Evolutionary conservation across 2,113 vertebrate genomes (phyloP).

Genomic region (Ginglymostoma cirratum): DNA sequence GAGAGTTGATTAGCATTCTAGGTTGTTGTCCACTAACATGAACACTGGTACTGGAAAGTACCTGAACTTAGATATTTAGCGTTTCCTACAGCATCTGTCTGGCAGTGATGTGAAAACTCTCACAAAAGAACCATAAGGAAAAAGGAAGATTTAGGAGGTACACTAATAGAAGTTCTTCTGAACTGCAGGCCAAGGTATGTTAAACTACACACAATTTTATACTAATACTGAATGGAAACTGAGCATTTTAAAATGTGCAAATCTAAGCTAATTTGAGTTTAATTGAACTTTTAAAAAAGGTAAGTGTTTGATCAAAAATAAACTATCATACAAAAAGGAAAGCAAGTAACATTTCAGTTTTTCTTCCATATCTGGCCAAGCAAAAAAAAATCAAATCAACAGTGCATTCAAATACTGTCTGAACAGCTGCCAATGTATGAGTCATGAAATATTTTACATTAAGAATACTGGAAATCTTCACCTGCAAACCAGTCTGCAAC

Average conservation of each 20-base stretch:
- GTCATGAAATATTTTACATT: background rate
- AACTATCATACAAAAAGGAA: background rate
- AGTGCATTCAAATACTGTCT: background rate
- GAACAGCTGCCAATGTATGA: slow-evolving; percentile 13
- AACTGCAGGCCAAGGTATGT: background rate
- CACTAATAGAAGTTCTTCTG: background rate
- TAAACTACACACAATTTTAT: too few relatives aligned
- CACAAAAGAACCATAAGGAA: background rate
- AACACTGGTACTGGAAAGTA: background rate
- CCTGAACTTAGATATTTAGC: background rate
- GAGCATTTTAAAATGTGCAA: background rate
- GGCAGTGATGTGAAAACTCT: background rate
- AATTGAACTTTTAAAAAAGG: background rate
- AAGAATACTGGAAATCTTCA: background rate
- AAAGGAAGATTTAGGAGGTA: background rate
- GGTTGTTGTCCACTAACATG: background rate
- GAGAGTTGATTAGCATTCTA: background rate
- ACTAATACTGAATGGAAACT: background rate
- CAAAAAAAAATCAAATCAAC: background rate
- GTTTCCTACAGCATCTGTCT: too few relatives aligned
- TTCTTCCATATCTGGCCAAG: background rate
- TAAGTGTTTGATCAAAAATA: background rate
- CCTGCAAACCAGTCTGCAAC: background rate
- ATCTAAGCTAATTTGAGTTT: background rate
- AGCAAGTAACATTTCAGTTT: slow-evolving; percentile 4